Conservation (phyloP, 2,888 invertebrate species). For the Cenopis cana region DNA sequence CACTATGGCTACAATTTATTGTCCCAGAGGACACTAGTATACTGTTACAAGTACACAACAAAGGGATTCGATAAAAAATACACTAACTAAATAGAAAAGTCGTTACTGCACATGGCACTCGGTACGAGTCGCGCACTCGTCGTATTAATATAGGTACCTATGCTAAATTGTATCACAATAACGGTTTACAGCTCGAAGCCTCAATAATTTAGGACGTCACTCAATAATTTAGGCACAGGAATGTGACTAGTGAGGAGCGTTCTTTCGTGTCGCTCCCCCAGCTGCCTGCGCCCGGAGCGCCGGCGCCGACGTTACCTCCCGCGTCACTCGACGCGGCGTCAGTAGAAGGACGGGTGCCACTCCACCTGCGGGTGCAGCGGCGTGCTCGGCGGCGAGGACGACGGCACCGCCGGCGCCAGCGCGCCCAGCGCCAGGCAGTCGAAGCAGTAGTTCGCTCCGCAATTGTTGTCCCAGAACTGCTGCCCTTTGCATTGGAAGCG, state of each 20-base stretch:
- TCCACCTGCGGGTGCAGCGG: slow-evolving; percentile 76
- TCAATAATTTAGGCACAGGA: slow-evolving; percentile 68
- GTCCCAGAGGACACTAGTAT: slow-evolving; percentile 69
- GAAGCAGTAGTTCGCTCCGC: slow-evolving; percentile 94
- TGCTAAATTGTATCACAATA: slow-evolving; percentile 82
- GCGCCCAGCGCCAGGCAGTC: slow-evolving; percentile 90
- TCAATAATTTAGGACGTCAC: slow-evolving; percentile 65
- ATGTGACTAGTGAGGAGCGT: slow-evolving; percentile 62
- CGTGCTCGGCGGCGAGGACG: slow-evolving; percentile 63
- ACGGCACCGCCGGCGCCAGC: slow-evolving; percentile 50
- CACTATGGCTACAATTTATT: slow-evolving; percentile 64
- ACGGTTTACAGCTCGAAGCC: slow-evolving; percentile 77
- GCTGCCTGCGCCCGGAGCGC: slow-evolving; percentile 47
- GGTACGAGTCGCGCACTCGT: slow-evolving; percentile 73
- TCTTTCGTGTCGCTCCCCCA: slow-evolving; percentile 47
- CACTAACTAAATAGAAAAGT: slow-evolving; percentile 65
- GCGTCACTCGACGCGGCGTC: slow-evolving; percentile 58
- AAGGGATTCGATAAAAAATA: slow-evolving; percentile 64
- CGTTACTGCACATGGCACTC: slow-evolving; percentile 79
- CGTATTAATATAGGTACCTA: slow-evolving; percentile 66
- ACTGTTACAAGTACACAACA: slow-evolving; percentile 58
- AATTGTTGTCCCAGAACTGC: slow-evolving; percentile 98
- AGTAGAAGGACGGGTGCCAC: slow-evolving; percentile 86
- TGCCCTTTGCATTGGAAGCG: slow-evolving; percentile 93
- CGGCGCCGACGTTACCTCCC: slow-evolving; percentile 52